These are phyloP conservation scores for Ophthalmolycus amberensis DNA, from an alignment of 2,113 vertebrate genomes.

Conservation along the genomic window DNA sequence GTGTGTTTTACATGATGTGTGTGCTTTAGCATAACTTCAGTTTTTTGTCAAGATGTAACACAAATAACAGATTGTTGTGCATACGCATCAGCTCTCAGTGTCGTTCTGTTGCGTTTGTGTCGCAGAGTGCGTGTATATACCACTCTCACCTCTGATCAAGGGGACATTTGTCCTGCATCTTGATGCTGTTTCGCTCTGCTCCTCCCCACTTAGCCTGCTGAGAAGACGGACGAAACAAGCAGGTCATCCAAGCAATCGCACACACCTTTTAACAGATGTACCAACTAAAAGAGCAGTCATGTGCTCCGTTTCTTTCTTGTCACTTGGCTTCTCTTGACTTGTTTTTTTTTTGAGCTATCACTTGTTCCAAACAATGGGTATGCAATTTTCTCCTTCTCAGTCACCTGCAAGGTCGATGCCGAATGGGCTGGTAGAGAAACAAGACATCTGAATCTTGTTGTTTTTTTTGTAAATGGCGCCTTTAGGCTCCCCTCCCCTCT, in stretches of 20 bases:
- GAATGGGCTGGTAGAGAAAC: slow-evolving; percentile 34
- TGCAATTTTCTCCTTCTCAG: slow-evolving; percentile 58
- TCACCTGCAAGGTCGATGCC: slow-evolving; percentile 54
- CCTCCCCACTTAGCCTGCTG: slow-evolving; percentile 24
- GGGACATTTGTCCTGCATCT: slow-evolving; percentile 53
- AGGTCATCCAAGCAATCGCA: slow-evolving; percentile 36
- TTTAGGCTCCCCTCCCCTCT: slow-evolving; percentile 23
- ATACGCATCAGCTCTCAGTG: background rate
- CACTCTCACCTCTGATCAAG: slow-evolving; percentile 62
- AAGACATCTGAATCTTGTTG: slow-evolving; percentile 38
- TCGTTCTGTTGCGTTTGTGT: slow-evolving; percentile 14
- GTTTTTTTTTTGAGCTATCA: slow-evolving; percentile 38
- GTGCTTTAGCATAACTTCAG: slow-evolving; percentile 6
- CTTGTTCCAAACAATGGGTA: slow-evolving; percentile 39
- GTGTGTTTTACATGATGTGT: slow-evolving; percentile 6
- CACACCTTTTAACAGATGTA: slow-evolving; percentile 56
- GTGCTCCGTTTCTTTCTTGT: slow-evolving; percentile 33
- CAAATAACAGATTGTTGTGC: slow-evolving; percentile 19
- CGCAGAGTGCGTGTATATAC: slow-evolving; percentile 7
- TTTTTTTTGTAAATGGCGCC: slow-evolving; percentile 49
- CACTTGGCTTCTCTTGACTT: slow-evolving; percentile 21
- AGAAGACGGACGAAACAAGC: slow-evolving; percentile 39
- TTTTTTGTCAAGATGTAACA: slow-evolving; percentile 27
- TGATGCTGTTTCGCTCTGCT: slow-evolving; percentile 31
- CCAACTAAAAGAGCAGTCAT: slow-evolving; percentile 6